Conservation (phyloP, 2,888 invertebrate genomes). For the Dolichomitus sp. region DNA sequence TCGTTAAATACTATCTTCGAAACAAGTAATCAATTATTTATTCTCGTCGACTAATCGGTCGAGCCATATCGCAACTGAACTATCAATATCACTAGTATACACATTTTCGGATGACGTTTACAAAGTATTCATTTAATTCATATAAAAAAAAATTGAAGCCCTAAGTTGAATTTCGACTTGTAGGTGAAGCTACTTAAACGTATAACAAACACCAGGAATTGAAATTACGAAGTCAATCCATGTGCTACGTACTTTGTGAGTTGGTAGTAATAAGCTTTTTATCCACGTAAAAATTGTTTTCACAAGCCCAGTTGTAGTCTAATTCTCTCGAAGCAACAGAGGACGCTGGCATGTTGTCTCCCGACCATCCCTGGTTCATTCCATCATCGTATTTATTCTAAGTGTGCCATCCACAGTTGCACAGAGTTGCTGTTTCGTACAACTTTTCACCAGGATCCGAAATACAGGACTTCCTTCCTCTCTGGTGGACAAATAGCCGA, state of each 20-base stretch:
- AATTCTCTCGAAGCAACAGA: constrained; percentile 32
- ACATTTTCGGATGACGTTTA: too few relatives aligned
- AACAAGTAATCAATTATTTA: too few relatives aligned
- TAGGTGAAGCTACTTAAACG: too few relatives aligned
- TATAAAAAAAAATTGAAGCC: too few relatives aligned
- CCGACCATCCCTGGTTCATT: constrained; percentile 7
- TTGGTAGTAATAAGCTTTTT: constrained; percentile 5
- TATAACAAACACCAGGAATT: not conserved
- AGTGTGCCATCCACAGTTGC: not conserved
- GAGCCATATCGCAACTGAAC: too few relatives aligned
- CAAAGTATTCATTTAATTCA: too few relatives aligned
- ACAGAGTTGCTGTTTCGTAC: not conserved
- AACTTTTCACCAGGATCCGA: not conserved
- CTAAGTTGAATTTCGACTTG: too few relatives aligned
- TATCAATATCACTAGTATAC: too few relatives aligned
- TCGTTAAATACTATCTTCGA: too few relatives aligned
- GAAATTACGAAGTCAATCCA: not conserved
- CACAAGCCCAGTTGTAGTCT: constrained; percentile 19
- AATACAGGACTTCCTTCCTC: not conserved
- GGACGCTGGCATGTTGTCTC: constrained; percentile 33
- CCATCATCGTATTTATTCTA: constrained; percentile 9
- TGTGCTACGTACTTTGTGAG: constrained; percentile 23
- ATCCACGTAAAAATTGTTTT: constrained; percentile 22
- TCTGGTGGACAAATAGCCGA: not conserved
- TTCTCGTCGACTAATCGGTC: too few relatives aligned